A percentile compares a stretch with the other conserved stretches of the same genome.
phyloP scores from a whole-genome alignment of 2,888 invertebrate species.

The Lycia hirtaria region DNA sequence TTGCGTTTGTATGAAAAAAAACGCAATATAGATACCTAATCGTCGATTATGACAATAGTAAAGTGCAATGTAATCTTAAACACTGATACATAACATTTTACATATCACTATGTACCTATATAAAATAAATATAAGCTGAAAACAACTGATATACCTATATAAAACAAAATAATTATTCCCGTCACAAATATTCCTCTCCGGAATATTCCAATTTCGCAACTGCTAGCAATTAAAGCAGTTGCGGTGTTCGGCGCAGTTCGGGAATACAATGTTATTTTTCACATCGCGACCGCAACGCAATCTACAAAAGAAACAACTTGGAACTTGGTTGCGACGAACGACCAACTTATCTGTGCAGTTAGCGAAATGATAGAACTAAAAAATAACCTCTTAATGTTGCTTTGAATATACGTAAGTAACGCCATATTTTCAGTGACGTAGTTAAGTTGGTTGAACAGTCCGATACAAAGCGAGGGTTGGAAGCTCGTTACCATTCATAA shows the following conservation, averaged over 20 bases:
- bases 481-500: conserved; percentile 84
- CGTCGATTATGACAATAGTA: no score
- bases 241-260: conserved; percentile 41
- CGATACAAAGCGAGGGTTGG: conserved; percentile 44
- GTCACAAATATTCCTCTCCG: background rate
- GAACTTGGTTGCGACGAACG: background rate
- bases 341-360: background rate
- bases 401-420: background rate
- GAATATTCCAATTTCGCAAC: background rate
- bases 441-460: conserved; percentile 17
- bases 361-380: conserved; percentile 56
- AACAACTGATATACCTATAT: no score
- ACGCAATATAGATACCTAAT: no score
- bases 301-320: conserved; percentile 77
- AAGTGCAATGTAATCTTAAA: no score
- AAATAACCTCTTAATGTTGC: background rate
- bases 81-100: no score
- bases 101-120: no score
- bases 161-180: no score
- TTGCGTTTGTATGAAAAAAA: no score
- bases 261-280: conserved; percentile 73
- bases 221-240: conserved; percentile 46
- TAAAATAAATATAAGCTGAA: no score
- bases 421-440: background rate
- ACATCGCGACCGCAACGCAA: conserved; percentile 65